phyloP scores from a whole-genome alignment of 2,888 invertebrate species.

The Lasioglossum lativentre region DNA sequence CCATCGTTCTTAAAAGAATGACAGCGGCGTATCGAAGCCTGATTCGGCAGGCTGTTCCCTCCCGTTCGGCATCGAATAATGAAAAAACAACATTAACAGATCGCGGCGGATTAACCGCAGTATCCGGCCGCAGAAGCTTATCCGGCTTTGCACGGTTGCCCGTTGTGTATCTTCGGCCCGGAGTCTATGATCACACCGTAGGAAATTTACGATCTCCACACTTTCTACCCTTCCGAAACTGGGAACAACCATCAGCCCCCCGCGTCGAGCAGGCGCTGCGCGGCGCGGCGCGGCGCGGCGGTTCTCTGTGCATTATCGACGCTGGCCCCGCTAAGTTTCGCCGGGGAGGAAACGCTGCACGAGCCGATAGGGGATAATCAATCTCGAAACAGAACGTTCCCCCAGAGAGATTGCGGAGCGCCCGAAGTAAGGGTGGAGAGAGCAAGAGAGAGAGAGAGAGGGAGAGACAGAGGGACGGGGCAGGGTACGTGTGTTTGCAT shows the following conservation, averaged over 20 bases:
- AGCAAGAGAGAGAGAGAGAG: background rate
- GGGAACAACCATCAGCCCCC: constrained; percentile 37
- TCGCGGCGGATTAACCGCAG: constrained; percentile 59
- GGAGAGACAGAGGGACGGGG: background rate
- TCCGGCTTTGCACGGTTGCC: constrained; percentile 51
- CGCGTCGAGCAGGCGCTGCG: background rate
- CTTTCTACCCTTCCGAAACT: constrained; percentile 62
- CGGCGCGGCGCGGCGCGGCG: constrained; percentile 15
- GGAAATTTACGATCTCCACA: constrained; percentile 70
- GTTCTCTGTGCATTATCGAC: constrained; percentile 68
- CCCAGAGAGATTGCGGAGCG: constrained; percentile 66
- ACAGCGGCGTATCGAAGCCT: background rate
- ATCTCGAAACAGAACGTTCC: constrained; percentile 79
- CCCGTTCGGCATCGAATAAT: constrained; percentile 36
- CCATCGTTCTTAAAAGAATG: background rate
- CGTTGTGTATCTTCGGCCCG: constrained; percentile 52
- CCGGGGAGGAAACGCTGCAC: constrained; percentile 74
- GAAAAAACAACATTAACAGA: constrained; percentile 61
- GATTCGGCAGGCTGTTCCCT: background rate
- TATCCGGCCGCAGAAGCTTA: constrained; percentile 58
- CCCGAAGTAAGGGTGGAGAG: constrained; percentile 41
- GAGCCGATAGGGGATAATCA: constrained; percentile 83
- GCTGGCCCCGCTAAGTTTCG: constrained; percentile 72
- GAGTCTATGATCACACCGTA: constrained; percentile 63
- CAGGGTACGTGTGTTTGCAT: constrained; percentile 75